Base-by-base conservation (phyloP, 2,113 vertebrate genomes). In the Platichthys flesus region DNA sequence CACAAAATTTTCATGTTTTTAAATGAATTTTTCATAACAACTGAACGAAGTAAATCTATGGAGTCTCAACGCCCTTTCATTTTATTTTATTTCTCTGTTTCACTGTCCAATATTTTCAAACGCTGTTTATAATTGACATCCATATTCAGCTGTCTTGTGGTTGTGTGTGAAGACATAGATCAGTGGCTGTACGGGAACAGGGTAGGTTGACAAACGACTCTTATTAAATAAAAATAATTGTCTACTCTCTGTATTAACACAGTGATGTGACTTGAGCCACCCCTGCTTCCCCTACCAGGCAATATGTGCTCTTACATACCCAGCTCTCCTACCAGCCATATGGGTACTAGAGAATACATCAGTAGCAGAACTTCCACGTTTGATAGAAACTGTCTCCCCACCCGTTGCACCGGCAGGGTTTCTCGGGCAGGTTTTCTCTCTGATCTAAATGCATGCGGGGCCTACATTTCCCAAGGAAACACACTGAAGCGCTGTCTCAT, bases 391-490 rank as follows among this genome's bases (percentile, higher is more conserved):
- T 21, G 74, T 83, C 77, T 76, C 74, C 55, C 55, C 63, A 82
- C 56, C 60, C 6, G 31, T 60, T 69, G 60, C 78, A 78, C 76
- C 56, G 69, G 57, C 83, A 54, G 55, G 54, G 71, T 84, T 89
- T 92, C 82, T 69, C 26, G 18, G 83, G 88, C 78, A 85, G 68
- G 67, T 88, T 83, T 90, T 88, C 84, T 79, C 72, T 84, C 71
- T 55, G 60, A 82, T 81, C 70, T 79, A 68, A 88, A 88, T 80
- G 70, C 81, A 88, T 75, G 81, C 73, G 54, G 85, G 85, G 83
- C 58, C 57, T 88, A 88, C 78, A 88, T 89, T 92, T 93, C 86
- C 85, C 79, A 93, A 87, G 90, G 90, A 93, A 92, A 87, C 81
- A 82, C 79, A 84, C 80, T 87, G 68, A 89, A 82, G 73, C 65